Percentiles rank a stretch among this genome's conserved stretches.
These are phyloP conservation scores for Theristicus caerulescens DNA, from an alignment of 2,113 vertebrate genomes.

Conservation along the genomic window DNA sequence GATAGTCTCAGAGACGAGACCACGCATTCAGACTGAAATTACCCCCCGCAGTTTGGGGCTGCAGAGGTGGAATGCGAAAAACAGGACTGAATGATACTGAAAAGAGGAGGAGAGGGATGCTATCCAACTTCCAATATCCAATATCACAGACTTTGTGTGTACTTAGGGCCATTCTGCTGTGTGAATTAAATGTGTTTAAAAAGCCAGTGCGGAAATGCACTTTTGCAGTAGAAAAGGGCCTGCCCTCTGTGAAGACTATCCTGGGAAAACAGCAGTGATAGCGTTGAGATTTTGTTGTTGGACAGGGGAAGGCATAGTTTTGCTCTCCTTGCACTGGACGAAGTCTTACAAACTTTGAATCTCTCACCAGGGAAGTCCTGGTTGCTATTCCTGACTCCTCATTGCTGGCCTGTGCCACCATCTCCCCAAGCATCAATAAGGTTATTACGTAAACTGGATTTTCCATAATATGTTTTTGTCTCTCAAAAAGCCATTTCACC, in stretches of 20 bases:
- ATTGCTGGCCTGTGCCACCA: background rate
- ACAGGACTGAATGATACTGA: background rate
- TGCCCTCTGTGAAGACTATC: background rate
- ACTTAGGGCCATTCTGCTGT: background rate
- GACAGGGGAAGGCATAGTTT: background rate
- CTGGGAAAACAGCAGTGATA: background rate
- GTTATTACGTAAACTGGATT: background rate
- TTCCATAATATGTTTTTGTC: background rate
- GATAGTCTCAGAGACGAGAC: background rate
- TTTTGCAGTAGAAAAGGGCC: background rate
- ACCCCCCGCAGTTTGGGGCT: background rate
- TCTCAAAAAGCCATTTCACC: background rate
- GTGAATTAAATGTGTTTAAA: background rate
- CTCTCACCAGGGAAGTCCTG: background rate
- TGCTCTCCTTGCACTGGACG: background rate
- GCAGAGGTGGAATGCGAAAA: background rate
- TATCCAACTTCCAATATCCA: background rate
- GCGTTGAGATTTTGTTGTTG: background rate
- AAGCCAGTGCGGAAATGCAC: background rate
- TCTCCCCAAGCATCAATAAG: background rate
- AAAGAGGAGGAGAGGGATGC: background rate
- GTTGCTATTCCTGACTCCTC: background rate
- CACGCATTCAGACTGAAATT: background rate
- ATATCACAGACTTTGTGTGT: background rate
- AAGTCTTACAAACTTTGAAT: background rate